Evolutionary conservation across 30 jellyfish, hydroid and myxozoan species (phyloP).

Genomic region (Sanderia malayensis): DNA sequence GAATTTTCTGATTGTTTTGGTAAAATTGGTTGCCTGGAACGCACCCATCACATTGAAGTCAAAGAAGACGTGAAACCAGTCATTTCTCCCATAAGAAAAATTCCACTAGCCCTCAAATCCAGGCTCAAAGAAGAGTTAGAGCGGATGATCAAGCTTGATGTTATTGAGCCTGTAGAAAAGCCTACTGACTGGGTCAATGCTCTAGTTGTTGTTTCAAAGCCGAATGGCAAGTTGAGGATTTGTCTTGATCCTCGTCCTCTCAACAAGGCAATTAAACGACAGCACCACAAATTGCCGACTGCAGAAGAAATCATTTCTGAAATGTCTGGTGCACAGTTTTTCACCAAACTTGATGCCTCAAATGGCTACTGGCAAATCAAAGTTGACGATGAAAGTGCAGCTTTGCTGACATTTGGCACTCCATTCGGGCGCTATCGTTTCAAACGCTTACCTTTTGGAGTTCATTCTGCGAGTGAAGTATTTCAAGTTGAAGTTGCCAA

Average conservation of each 20-base stretch:
- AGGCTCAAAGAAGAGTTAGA: slow-evolving; percentile 34
- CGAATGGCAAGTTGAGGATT: slow-evolving; percentile 24
- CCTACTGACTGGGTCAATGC: slow-evolving; percentile 50
- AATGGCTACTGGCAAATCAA: slow-evolving; percentile 9
- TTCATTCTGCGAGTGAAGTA: slow-evolving; percentile 62
- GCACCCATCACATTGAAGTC: slow-evolving; percentile 10
- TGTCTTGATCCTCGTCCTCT: slow-evolving; percentile 25
- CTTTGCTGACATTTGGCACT: slow-evolving; percentile 28
- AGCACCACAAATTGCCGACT: slow-evolving; percentile 33
- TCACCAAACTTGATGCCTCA: slow-evolving; percentile 22
- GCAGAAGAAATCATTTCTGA: slow-evolving; percentile 27
- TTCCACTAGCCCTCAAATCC: slow-evolving; percentile 42
- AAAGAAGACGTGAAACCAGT: slow-evolving; percentile 31
- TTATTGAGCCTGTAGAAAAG: slow-evolving; percentile 8
- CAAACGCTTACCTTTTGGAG: slow-evolving; percentile 30
- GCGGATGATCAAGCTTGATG: slow-evolving; percentile 30
- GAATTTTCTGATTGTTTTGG: slow-evolving; percentile 52
- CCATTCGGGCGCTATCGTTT: slow-evolving; percentile 42
- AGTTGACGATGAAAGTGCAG: slow-evolving; percentile 29
- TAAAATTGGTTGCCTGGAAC: slow-evolving; percentile 35
- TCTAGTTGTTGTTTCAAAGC: slow-evolving; percentile 23
- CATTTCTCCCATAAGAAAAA: slow-evolving; percentile 22
- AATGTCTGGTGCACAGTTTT: slow-evolving; percentile 30
- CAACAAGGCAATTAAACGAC: slow-evolving; percentile 28
- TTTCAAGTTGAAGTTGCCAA: slow-evolving; percentile 40